phyloP scores from a whole-genome alignment of 2,888 invertebrate genomes.

The Thymelicus lineola region DNA sequence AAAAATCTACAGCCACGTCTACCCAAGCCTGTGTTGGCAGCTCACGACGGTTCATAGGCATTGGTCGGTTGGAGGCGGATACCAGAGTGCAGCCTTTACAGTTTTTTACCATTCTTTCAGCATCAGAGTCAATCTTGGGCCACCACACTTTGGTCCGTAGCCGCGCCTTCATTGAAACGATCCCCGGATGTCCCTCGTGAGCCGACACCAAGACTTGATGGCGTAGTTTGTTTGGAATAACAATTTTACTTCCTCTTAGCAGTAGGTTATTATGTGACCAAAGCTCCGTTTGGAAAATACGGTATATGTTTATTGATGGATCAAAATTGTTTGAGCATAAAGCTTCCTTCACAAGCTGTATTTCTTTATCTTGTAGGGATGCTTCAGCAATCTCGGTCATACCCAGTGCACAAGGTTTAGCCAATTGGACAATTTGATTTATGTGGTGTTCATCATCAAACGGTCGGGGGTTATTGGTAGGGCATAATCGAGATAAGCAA shows the following conservation, averaged over 20 bases:
- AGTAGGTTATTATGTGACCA: slow-evolving; percentile 47
- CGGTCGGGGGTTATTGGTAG: no score
- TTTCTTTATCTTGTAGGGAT: slow-evolving; percentile 29
- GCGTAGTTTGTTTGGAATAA: not conserved
- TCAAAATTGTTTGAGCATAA: slow-evolving; percentile 24
- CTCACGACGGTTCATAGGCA: slow-evolving; percentile 42
- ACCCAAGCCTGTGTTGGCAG: slow-evolving; percentile 44
- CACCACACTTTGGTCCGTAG: slow-evolving; percentile 44
- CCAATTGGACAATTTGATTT: slow-evolving; percentile 28
- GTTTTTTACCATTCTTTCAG: slow-evolving; percentile 34
- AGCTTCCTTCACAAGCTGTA: slow-evolving; percentile 16
- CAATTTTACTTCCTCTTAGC: slow-evolving; percentile 38
- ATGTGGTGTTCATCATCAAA: not conserved
- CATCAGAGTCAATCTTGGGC: slow-evolving; percentile 40
- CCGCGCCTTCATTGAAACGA: slow-evolving; percentile 31
- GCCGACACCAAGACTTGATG: not conserved
- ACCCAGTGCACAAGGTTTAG: slow-evolving; percentile 29
- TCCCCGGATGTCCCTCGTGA: slow-evolving; percentile 40
- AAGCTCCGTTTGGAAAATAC: slow-evolving; percentile 3
- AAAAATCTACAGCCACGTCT: slow-evolving; percentile 45
- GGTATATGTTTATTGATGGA: slow-evolving; percentile 15
- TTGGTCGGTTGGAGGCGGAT: slow-evolving; percentile 39
- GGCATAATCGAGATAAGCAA: not conserved
- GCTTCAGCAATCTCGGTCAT: slow-evolving; percentile 12
- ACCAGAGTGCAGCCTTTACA: slow-evolving; percentile 43